These are phyloP conservation scores for Anagrus nilaparvatae DNA, from an alignment of 1,140 invertebrate species.

Conservation along the genomic window DNA sequence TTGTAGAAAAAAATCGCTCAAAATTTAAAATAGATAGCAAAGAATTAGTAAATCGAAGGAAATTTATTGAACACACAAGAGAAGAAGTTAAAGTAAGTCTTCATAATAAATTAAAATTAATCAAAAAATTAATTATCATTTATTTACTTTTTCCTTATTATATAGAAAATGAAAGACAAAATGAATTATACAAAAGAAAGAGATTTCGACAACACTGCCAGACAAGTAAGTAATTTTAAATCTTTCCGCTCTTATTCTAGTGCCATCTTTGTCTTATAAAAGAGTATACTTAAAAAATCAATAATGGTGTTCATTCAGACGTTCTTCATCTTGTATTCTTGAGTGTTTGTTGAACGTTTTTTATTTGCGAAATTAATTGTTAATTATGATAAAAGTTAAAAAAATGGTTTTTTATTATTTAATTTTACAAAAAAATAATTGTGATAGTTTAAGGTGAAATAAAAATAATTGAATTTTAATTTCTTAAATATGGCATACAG, in stretches of 20 bases:
- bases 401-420: background rate
- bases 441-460: no score
- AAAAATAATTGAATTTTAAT: no score
- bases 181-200: constrained; percentile 72
- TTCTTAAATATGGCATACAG: background rate
- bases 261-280: no score
- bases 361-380: no score
- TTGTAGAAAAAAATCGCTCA: constrained; percentile 89
- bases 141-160: constrained; percentile 23
- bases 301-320: no score
- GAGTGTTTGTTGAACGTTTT: no score
- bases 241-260: no score
- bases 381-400: no score
- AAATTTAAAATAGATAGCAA: constrained; percentile 90
- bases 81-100: constrained; percentile 75
- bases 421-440: background rate
- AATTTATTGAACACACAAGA: constrained; percentile 82
- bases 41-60: constrained; percentile 72
- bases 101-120: constrained; percentile 7
- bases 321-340: no score
- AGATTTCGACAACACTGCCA: constrained; percentile 66
- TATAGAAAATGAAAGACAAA: constrained; percentile 86
- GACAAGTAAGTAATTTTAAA: constrained; percentile 60
- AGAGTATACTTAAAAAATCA: no score
- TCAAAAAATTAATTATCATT: constrained; percentile 13